phyloP scores from a whole-genome alignment of 2,113 vertebrate genomes.

The Parotia lawesii region DNA sequence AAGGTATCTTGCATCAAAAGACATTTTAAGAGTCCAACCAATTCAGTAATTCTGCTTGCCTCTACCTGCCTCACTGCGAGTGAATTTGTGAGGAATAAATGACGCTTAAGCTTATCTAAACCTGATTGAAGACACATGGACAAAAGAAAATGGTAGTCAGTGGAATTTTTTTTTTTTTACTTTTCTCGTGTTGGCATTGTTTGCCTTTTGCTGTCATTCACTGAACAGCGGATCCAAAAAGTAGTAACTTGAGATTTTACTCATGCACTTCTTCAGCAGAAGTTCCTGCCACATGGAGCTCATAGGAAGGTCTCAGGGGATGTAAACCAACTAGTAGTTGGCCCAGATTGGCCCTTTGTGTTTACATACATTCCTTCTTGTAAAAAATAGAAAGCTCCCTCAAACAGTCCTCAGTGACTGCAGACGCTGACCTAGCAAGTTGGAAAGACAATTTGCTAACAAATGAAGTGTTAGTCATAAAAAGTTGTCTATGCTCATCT shows the following conservation, averaged over 20 bases:
- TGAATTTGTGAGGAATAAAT: not conserved
- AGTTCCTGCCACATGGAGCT: not conserved
- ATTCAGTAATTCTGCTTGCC: not conserved
- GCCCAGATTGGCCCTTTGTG: not conserved
- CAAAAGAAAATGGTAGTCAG: slow-evolving; percentile 4
- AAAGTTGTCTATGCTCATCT: not conserved
- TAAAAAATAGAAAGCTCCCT: not conserved
- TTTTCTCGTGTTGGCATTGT: not conserved
- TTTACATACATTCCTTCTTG: not conserved
- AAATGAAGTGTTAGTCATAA: not conserved
- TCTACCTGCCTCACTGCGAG: not conserved
- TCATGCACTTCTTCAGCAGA: not conserved
- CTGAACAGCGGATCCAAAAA: not conserved
- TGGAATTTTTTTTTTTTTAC: not conserved
- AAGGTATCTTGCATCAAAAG: not conserved
- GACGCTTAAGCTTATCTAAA: not conserved
- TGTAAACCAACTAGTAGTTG: not conserved
- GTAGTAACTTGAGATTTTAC: slow-evolving; percentile 26
- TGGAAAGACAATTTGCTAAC: not conserved
- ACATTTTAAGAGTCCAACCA: not conserved
- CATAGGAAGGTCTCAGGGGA: not conserved
- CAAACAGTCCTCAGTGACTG: not conserved
- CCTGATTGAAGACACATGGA: not conserved
- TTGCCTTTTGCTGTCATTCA: not conserved
- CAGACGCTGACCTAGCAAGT: not conserved